Base-by-base conservation (phyloP, 2,888 invertebrate genomes). In the Liopterus haemorrhoidalis region DNA sequence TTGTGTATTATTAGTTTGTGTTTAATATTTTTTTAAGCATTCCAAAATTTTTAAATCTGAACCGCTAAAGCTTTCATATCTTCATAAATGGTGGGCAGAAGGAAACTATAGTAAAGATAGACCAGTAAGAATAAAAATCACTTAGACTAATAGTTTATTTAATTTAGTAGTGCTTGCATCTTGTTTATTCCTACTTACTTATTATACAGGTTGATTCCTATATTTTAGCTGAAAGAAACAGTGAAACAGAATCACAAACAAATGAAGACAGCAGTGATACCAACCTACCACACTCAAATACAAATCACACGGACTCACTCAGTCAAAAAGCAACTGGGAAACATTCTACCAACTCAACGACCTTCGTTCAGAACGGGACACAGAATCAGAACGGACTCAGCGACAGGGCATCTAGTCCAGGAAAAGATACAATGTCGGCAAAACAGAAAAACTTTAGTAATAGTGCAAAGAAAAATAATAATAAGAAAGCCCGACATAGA, bases 181-280 rank as follows among this genome's bases (percentile, higher is more conserved):
- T 42, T 49, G 44, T 27, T 14, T 31, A 31, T 30, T 20, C 19
- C 21, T 43, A 27, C 48, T 30, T 15, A 14, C 40, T 9, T 22
- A 35, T 55, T 49, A 53, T 55, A 58, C n/a, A n/a, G n/a, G n/a
- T n/a, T n/a, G n/a, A n/a, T n/a, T n/a, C n/a, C n/a, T n/a, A n/a
- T n/a, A n/a, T 70, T 70, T 46, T 64, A 86, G 85, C 81, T 71
- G 88, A 88, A 64, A 78, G 85, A 59, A 83, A 86, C 62, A 90
- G 89, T 68, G 90, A 90, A 70, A 85, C 87, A 30, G 90, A 90
- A 70, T 89, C 89, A 9, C 86, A 88, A 65, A 85, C 84, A 45
- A 79, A 80, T 70, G 79, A 85, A 67, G 79, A 85, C 68, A 79
- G 81, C 49, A 78, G 79, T 59, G 78, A 84, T 64, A 76, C 68